phyloP scores from a whole-genome alignment of 2,113 vertebrate genomes.

The Halcyon malimbica region DNA sequence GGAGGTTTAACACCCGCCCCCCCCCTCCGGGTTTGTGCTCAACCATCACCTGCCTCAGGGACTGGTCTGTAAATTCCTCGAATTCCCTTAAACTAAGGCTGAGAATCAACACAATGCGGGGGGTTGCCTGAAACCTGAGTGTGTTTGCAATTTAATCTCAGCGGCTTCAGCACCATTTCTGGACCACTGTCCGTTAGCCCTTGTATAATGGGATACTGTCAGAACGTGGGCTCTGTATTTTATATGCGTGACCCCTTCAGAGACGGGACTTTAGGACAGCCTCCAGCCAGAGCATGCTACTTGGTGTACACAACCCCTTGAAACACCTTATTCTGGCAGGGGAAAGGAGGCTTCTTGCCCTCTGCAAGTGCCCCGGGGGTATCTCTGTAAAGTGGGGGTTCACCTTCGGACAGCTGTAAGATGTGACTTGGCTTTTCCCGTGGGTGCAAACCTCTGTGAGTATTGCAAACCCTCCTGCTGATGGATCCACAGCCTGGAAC shows the following conservation, averaged over 20 bases:
- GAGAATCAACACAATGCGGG: rapidly evolving
- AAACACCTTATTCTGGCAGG: background rate
- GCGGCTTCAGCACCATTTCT: background rate
- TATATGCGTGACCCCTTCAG: rapidly evolving
- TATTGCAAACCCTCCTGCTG: background rate
- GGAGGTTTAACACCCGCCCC: background rate
- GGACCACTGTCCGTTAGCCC: background rate
- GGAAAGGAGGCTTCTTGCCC: background rate
- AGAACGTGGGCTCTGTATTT: background rate
- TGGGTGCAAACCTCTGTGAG: background rate
- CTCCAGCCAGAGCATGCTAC: background rate
- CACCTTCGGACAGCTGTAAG: background rate
- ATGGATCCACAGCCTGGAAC: background rate
- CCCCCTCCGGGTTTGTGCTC: too few species aligned
- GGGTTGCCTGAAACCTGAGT: background rate
- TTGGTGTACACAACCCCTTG: background rate
- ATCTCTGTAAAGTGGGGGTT: too few species aligned
- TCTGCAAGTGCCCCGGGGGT: background rate
- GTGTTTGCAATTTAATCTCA: background rate
- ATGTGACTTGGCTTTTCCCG: background rate
- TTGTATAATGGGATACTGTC: background rate
- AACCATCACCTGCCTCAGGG: too few species aligned
- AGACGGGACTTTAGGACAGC: rapidly evolving
- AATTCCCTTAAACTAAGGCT: background rate
- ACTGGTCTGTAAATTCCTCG: background rate